A percentile compares a stretch with the other conserved stretches of the same genome.
phyloP scores from a whole-genome alignment of 2,888 invertebrate genomes.

The Drosophila borealis region DNA sequence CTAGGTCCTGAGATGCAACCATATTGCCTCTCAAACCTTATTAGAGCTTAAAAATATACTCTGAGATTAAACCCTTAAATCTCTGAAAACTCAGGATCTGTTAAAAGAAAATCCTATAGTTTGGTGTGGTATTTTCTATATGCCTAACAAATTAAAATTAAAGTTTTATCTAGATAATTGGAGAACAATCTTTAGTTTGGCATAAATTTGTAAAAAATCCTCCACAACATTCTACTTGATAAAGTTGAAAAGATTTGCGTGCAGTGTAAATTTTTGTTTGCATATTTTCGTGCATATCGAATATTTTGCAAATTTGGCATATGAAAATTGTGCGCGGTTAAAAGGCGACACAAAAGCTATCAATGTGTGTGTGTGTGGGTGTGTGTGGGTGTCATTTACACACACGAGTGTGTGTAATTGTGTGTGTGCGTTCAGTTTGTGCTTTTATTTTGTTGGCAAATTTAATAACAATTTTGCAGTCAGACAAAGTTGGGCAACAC shows the following conservation, averaged over 20 bases:
- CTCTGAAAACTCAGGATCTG: too few species aligned
- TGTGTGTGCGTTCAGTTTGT: slow-evolving; percentile 8
- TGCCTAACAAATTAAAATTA: too few species aligned
- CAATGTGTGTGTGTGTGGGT: slow-evolving; percentile 33
- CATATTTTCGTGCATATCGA: slow-evolving; percentile 70
- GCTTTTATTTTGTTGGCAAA: slow-evolving; percentile 41
- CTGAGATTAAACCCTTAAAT: too few species aligned
- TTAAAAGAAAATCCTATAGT: too few species aligned
- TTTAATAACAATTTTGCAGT: slow-evolving; percentile 70
- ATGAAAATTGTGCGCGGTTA: slow-evolving; percentile 77
- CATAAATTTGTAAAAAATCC: too few species aligned
- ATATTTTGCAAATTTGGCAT: slow-evolving; percentile 74
- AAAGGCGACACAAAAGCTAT: slow-evolving; percentile 66
- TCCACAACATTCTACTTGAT: too few species aligned
- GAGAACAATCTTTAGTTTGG: too few species aligned
- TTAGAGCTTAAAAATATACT: too few species aligned
- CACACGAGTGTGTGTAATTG: slow-evolving; percentile 7
- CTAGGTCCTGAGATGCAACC: too few species aligned
- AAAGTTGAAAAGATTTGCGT: slow-evolving; percentile 8
- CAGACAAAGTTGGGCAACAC: slow-evolving; percentile 50
- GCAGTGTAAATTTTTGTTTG: slow-evolving; percentile 55
- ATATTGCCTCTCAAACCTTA: too few species aligned
- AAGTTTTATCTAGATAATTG: too few species aligned
- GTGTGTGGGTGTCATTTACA: slow-evolving; percentile 14
- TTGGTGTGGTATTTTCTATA: too few species aligned